A percentile compares a stretch with the other conserved stretches of the same genome.
phyloP scores from a whole-genome alignment of 2,888 invertebrate species.

The Epirrhoe alternata region DNA sequence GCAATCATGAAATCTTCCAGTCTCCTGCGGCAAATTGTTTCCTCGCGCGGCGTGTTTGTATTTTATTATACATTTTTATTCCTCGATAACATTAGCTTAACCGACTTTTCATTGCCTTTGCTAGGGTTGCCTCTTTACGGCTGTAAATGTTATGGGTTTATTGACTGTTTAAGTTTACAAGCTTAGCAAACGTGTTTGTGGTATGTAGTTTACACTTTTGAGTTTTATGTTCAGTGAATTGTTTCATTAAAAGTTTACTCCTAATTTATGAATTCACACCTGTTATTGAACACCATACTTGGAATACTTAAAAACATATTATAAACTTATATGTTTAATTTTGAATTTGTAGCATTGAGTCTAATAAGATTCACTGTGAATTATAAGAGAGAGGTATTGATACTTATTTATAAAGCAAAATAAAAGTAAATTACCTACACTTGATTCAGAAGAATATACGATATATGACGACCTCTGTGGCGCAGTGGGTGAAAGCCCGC shows the following conservation, averaged over 20 bases:
- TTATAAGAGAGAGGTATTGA: too few species aligned
- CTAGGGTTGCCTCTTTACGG: conserved; percentile 73
- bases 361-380: too few species aligned
- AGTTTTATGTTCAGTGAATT: conserved; percentile 27
- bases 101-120: conserved; percentile 84
- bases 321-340: too few species aligned
- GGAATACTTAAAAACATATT: not conserved
- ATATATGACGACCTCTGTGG: too few species aligned
- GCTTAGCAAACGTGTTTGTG: conserved; percentile 34
- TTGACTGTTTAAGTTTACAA: conserved; percentile 50
- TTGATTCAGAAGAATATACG: too few species aligned
- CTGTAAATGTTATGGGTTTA: conserved; percentile 53
- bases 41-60: conserved; percentile 84
- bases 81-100: conserved; percentile 86
- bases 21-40: conserved; percentile 85
- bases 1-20: conserved; percentile 80
- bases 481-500: too few species aligned
- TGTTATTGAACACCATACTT: not conserved
- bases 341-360: too few species aligned
- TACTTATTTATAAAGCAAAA: too few species aligned
- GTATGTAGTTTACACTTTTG: conserved; percentile 36
- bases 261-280: conserved; percentile 23
- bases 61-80: conserved; percentile 86
- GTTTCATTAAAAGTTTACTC: conserved; percentile 10
- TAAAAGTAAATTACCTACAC: too few species aligned